Evolutionary conservation across 2,113 vertebrate species (phyloP).

Genomic region (Pseudorasbora parva): DNA sequence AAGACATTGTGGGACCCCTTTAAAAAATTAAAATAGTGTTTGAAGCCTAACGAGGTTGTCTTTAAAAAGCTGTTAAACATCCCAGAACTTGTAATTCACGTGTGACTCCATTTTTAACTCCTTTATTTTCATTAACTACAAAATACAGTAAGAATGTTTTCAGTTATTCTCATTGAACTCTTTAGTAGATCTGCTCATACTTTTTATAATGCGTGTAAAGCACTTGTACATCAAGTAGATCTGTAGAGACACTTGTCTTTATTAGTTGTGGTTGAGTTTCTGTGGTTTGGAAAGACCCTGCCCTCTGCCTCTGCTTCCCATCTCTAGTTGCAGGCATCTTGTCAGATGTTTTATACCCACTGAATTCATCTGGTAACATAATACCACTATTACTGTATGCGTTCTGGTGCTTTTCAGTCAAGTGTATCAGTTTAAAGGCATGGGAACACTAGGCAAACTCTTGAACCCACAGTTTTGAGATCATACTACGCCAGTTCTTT

Average conservation of each 20-base stretch:
- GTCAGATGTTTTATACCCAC: conserved; percentile 27
- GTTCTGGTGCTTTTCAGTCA: conserved; percentile 10
- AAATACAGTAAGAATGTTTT: conserved; percentile 13
- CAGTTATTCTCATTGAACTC: conserved; percentile 2
- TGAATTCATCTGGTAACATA: conserved; percentile 16
- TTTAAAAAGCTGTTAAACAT: conserved; percentile 4
- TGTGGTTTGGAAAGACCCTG: conserved; percentile 54
- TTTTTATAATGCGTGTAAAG: background rate
- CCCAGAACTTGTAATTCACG: background rate
- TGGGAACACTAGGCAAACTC: background rate
- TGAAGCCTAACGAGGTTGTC: background rate
- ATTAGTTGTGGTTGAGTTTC: conserved; percentile 61
- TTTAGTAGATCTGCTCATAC: background rate
- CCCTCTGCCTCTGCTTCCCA: conserved; percentile 56
- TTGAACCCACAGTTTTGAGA: conserved; percentile 10
- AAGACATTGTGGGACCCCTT: too few relatives aligned
- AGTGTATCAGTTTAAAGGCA: background rate
- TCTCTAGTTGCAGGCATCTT: conserved; percentile 44
- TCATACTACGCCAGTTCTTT: background rate
- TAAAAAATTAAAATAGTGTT: too few relatives aligned
- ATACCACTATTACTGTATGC: conserved; percentile 20
- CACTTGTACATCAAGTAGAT: conserved; percentile 55
- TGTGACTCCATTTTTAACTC: background rate
- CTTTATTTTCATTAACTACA: background rate
- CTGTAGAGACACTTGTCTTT: conserved; percentile 58